phyloP scores from a whole-genome alignment of 2,888 invertebrate genomes.

The Athalia cordata region DNA sequence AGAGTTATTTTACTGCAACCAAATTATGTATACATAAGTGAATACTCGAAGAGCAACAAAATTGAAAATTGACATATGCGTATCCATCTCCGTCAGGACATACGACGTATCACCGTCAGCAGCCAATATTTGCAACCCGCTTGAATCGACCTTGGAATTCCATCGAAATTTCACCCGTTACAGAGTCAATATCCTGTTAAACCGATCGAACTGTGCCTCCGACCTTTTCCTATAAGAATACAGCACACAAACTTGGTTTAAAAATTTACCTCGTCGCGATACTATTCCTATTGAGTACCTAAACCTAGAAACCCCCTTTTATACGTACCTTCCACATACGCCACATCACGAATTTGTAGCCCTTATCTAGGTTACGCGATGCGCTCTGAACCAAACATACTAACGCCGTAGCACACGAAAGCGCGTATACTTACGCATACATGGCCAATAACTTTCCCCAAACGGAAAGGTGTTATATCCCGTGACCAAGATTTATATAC shows the following conservation, averaged over 20 bases:
- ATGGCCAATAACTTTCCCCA: conserved; percentile 26
- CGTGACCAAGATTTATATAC: conserved; percentile 14
- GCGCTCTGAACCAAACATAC: background rate
- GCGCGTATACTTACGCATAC: background rate
- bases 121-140: conserved; percentile 41
- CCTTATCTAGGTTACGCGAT: background rate
- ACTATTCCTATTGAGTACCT: no score
- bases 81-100: conserved; percentile 10
- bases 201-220: conserved; percentile 11
- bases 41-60: no score
- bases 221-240: background rate
- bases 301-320: background rate
- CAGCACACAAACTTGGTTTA: background rate
- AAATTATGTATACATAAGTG: no score
- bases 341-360: no score
- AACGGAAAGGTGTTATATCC: conserved; percentile 13
- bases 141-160: conserved; percentile 27
- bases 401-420: background rate
- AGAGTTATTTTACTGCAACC: no score
- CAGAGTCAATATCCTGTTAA: conserved; percentile 36
- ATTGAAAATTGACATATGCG: no score
- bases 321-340: no score
- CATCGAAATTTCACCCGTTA: conserved; percentile 22
- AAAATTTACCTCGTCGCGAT: background rate
- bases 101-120: conserved; percentile 5